Evolutionary conservation across 2,888 invertebrate species (phyloP), one percentile per base, ranked within the genome.

Genomic region (Ormyrus rosae): DNA sequence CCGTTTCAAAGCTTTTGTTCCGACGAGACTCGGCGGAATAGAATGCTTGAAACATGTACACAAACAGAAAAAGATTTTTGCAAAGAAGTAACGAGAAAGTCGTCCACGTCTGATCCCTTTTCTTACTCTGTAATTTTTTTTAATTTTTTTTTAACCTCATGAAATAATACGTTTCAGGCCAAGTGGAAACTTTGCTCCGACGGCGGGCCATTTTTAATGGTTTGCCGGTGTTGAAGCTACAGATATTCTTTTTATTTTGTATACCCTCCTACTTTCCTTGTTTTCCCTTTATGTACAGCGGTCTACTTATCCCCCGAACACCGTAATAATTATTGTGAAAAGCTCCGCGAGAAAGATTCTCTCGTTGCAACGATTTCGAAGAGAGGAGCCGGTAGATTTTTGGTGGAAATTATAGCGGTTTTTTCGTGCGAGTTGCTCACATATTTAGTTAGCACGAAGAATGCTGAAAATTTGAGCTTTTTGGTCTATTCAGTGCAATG

Each of bases 161-260:
- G 71, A 72, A 77, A 80, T 77, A 77, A 82, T 80, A 80, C 76
- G 55, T 83, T 85, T 84, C 84, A 85, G 85, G 85, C 85, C 85
- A 85, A 85, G 83, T 85, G 85, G 85, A 85, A 85, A 85, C 84
- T 84, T 34, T 84, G 82, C 84, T 83, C 58, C 77, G 80, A 11
- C 65, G 63, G 73, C 67, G 51, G 55, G 55, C 61, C 73, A 77
- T 69, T 76, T 58, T 63, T 48, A 76, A 76, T 70, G 71, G 63
- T 64, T 72, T 61, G 76, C 77, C 63, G 68, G 46, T 76, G 61
- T n/a, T 69, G 79, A 74, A 80, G 74, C 80, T 82, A 74, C 65
- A 70, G 68, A 72, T 70, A 78, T 65, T 68, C 58, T 72, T 68
- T 50, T 13, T 56, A 60, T 61, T 50, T 61, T 11, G 6, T 51